Evolutionary conservation across 2,113 vertebrate species (phyloP), one percentile per base, ranked within the genome.

Genomic region (Rhynchomys soricoides): DNA sequence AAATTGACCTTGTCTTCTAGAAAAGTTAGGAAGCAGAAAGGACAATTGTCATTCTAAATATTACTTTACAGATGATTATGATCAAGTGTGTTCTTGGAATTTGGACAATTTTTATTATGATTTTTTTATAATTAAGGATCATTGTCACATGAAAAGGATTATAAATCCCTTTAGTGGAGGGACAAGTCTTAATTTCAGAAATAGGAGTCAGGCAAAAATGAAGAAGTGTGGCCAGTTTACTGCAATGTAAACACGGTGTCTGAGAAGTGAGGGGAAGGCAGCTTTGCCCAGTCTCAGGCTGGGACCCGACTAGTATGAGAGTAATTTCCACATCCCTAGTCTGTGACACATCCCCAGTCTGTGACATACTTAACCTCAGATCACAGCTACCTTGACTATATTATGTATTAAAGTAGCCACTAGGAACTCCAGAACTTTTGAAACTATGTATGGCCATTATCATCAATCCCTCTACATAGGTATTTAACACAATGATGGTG

Each of bases 101-200:
- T 91, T 92, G 19, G 24, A 12, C 59, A n/a, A 17, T 87, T 87
- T 64, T 93, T 79, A 68, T 74, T 17, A 21, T 62, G 37, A 48
- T 73, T 7, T 89, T 93, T 93, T 74, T 93, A 19, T 82, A 92
- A 89, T 88, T 86, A 91, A 70, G 43, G 31, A 71, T 17, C 24
- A 59, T 87, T 57, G 62, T 13, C 89, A 22, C 29, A 15, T 7
- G 31, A 90, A 86, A 74, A 11, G n/a, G 7, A 94, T 82, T 86
- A 70, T 31, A 86, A 81, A 6, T 1, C 31, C 71, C 90, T 93
- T 78, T 17, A 95, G 68, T 17, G 74, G 19, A 93, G 5, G 40
- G 66, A 15, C 48, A 79, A 91, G 50, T 86, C 71, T 74, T 1
- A 55, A 74, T 86, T n/a, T 3, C 50, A 89, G 31, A 93, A 19